These are phyloP conservation scores for Otocyon megalotis DNA, from an alignment of 2,113 vertebrate species.

Conservation along the genomic window DNA sequence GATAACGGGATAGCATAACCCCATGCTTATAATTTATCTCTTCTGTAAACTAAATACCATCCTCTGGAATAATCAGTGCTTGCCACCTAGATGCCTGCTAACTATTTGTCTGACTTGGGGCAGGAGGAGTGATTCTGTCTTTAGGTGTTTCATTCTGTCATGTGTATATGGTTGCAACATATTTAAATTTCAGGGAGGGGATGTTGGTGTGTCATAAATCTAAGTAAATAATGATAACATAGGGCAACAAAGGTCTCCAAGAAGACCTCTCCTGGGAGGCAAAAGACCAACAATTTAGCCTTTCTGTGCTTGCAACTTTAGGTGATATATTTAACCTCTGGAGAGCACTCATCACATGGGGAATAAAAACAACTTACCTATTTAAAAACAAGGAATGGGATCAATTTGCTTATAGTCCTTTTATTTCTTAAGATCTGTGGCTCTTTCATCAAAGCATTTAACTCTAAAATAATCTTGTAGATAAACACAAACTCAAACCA, in stretches of 20 bases:
- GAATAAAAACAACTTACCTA: not conserved
- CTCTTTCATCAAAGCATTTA: constrained; percentile 34
- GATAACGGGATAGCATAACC: not conserved
- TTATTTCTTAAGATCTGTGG: constrained; percentile 45
- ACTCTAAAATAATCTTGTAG: not conserved
- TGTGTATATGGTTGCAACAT: not conserved
- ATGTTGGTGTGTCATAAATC: not conserved
- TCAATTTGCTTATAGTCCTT: not conserved
- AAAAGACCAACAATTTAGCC: not conserved
- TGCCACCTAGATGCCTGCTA: not conserved
- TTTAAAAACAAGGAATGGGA: constrained; percentile 7
- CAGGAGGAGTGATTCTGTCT: not conserved
- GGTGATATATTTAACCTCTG: not conserved
- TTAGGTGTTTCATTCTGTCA: constrained; percentile 18
- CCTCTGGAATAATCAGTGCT: not conserved
- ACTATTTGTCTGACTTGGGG: not conserved
- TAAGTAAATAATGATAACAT: constrained; percentile 14
- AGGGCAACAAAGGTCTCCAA: not conserved
- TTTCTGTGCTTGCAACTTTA: not conserved
- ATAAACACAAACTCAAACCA: constrained; percentile 59
- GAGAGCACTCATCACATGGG: not conserved
- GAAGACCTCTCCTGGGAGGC: not conserved
- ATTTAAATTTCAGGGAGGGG: not conserved
- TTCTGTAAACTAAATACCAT: not conserved
- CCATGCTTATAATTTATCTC: not conserved